These are phyloP conservation scores for Torymus tubicola DNA, from an alignment of 2,888 invertebrate species.

Conservation along the genomic window DNA sequence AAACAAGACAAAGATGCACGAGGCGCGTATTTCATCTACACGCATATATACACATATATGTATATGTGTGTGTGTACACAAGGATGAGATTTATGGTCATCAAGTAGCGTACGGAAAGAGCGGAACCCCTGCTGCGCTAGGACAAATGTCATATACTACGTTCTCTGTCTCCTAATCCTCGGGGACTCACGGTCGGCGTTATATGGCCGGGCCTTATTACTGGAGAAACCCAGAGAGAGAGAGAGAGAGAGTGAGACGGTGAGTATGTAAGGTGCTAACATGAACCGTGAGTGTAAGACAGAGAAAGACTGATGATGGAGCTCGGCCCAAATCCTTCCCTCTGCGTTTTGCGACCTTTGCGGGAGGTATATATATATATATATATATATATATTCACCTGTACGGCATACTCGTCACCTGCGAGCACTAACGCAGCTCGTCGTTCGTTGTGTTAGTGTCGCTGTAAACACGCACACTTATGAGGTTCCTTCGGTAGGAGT, in stretches of 20 bases:
- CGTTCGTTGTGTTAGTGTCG: too few species aligned
- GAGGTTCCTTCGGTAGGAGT: too few species aligned
- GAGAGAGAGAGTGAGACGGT: neutral
- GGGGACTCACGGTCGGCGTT: conserved; percentile 11
- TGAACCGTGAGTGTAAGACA: neutral
- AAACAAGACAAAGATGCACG: conserved; percentile 39
- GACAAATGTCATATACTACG: conserved; percentile 42
- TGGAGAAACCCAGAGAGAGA: neutral
- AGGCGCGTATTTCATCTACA: conserved; percentile 47
- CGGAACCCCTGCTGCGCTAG: neutral
- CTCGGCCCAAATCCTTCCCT: conserved; percentile 28
- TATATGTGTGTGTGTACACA: neutral
- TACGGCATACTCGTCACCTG: conserved; percentile 36
- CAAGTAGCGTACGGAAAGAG: conserved; percentile 5
- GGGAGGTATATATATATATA: conserved; percentile 27
- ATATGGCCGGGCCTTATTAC: conserved; percentile 39
- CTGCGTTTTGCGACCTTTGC: conserved; percentile 15
- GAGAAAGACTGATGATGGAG: neutral
- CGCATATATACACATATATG: neutral
- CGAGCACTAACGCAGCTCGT: neutral
- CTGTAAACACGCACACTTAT: too few species aligned
- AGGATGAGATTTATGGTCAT: conserved; percentile 43
- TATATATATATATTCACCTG: conserved; percentile 28
- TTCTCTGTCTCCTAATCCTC: conserved; percentile 27
- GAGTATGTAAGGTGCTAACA: too few species aligned